phyloP scores from a whole-genome alignment of 2,113 vertebrate species.

The Falcunculus frontatus region DNA sequence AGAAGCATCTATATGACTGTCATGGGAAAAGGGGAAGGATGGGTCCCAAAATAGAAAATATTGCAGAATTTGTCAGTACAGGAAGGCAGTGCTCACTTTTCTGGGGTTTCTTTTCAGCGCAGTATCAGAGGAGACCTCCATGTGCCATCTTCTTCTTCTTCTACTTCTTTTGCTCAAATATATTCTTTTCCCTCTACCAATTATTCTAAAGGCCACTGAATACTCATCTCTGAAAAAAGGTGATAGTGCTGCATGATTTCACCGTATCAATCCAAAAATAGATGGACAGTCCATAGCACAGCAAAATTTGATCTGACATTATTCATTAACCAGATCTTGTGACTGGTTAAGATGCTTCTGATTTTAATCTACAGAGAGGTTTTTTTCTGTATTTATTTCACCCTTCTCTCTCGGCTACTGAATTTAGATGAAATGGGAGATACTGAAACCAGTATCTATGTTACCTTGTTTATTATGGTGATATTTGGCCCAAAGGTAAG shows the following conservation, averaged over 20 bases:
- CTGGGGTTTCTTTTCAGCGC: background rate
- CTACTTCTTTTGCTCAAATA: background rate
- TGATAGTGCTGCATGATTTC: background rate
- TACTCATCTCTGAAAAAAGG: background rate
- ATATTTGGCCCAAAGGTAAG: background rate
- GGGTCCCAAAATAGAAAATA: background rate
- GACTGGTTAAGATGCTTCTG: background rate
- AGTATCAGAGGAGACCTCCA: background rate
- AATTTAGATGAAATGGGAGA: background rate
- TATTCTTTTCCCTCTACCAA: background rate
- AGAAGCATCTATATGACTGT: accelerated
- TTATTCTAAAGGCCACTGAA: background rate
- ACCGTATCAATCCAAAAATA: background rate
- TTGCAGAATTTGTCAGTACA: background rate
- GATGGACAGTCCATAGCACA: background rate
- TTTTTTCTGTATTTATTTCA: background rate
- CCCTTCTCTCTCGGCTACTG: background rate
- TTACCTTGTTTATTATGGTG: background rate
- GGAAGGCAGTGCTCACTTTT: background rate
- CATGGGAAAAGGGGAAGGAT: background rate
- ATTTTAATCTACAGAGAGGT: background rate
- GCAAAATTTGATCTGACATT: background rate
- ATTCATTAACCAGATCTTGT: background rate
- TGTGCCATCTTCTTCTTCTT: background rate
- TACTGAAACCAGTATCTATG: background rate